Conservation (phyloP, 2,113 vertebrate species). For the Neomonachus schauinslandi region DNA sequence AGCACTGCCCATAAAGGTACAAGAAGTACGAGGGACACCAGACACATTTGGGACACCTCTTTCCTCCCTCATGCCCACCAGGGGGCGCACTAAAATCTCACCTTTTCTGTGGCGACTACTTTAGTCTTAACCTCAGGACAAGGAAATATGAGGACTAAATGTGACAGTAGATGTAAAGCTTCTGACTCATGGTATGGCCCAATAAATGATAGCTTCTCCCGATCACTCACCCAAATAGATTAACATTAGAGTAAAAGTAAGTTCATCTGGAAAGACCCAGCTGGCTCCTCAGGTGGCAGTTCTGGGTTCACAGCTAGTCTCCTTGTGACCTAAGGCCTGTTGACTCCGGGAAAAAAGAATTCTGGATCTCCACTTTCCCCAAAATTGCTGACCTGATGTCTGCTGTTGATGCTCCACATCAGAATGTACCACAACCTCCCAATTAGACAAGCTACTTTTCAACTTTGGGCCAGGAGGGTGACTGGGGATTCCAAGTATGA, state of each 20-base stretch:
- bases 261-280: background rate
- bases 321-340: background rate
- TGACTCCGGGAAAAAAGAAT: background rate
- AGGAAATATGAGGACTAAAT: background rate
- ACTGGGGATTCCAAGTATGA: background rate
- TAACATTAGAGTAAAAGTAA: background rate
- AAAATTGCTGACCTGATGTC: background rate
- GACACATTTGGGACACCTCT: accelerated
- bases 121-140: background rate
- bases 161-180: background rate
- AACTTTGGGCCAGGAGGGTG: background rate
- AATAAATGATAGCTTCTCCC: background rate
- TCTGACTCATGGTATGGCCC: background rate
- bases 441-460: conserved; percentile 19
- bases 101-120: background rate
- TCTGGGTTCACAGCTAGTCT: background rate
- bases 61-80: conserved; percentile 20
- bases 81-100: conserved; percentile 39
- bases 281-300: background rate
- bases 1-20: background rate
- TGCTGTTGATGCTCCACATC: background rate
- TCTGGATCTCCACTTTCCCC: background rate
- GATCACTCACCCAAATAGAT: background rate
- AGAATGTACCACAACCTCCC: background rate
- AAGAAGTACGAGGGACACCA: background rate